phyloP scores from a whole-genome alignment of 1,140 invertebrate genomes.

The Babylonia areolata region DNA sequence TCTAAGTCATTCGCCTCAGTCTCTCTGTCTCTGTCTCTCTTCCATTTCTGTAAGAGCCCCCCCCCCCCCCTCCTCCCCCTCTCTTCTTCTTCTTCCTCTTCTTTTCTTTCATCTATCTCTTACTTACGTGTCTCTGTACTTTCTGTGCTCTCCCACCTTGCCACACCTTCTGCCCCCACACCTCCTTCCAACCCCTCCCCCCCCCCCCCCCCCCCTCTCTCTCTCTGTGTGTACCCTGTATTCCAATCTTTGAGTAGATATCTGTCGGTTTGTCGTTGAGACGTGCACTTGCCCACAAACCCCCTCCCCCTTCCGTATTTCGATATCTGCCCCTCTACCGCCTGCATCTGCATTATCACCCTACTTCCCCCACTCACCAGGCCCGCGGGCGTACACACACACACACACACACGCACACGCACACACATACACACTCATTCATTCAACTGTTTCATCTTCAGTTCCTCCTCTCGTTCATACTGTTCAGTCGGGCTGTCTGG shows the following conservation, averaged over 20 bases:
- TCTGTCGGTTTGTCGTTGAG: too few species aligned
- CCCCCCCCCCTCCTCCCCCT: neutral
- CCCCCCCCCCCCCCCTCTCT: neutral
- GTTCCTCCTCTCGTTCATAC: too few species aligned
- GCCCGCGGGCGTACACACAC: neutral
- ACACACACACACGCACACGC: slow-evolving; percentile 8
- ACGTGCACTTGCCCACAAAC: neutral
- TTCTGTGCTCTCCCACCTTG: too few species aligned
- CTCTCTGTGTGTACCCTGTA: too few species aligned
- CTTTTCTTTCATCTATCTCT: neutral
- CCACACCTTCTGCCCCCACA: too few species aligned
- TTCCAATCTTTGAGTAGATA: too few species aligned
- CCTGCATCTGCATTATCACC: neutral
- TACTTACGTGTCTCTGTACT: too few species aligned
- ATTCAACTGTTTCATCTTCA: too few species aligned
- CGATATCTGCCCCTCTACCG: neutral
- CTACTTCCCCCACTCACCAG: neutral
- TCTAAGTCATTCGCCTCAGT: too few species aligned
- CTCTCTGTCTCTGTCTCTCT: neutral
- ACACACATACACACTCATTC: too few species aligned
- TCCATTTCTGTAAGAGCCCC: too few species aligned
- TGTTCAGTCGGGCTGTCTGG: too few species aligned
- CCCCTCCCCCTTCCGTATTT: neutral
- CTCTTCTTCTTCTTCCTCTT: neutral
- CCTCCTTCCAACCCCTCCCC: neutral